phyloP scores from a whole-genome alignment of 1,140 invertebrate species.

The Calephelis virginiensis region DNA sequence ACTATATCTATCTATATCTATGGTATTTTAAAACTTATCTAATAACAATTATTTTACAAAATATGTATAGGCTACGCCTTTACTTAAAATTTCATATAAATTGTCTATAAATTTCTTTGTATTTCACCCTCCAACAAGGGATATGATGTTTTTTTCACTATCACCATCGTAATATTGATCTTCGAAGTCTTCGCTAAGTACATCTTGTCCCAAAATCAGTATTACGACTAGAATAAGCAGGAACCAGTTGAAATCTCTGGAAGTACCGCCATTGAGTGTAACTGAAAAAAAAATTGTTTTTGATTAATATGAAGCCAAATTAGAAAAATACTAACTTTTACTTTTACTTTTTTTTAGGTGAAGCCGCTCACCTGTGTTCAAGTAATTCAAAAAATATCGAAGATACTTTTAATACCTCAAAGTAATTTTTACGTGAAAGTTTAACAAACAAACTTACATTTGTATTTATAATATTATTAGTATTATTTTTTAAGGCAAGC shows the following conservation, averaged over 20 bases:
- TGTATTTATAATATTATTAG: no score
- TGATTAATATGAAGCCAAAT: not conserved
- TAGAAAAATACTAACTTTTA: no score
- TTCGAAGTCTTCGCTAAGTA: slow-evolving; percentile 13
- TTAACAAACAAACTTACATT: no score
- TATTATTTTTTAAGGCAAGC: no score
- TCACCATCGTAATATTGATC: slow-evolving; percentile 1
- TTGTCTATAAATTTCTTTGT: not conserved
- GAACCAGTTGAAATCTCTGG: slow-evolving; percentile 20
- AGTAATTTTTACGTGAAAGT: no score
- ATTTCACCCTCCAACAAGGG: slow-evolving; percentile 14
- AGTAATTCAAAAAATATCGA: no score
- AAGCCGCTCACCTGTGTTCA: no score
- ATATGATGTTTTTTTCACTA: slow-evolving; percentile 7
- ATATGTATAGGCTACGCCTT: slow-evolving; percentile 11
- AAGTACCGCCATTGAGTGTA: slow-evolving; percentile 49
- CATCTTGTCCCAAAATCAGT: slow-evolving; percentile 4
- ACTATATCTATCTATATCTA: no score
- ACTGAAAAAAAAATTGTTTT: slow-evolving; percentile 47
- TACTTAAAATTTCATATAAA: not conserved
- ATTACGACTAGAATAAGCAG: not conserved
- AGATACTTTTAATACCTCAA: no score
- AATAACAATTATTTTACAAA: slow-evolving; percentile 7
- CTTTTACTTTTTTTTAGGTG: no score
- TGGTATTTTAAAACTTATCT: not conserved